Evolutionary conservation across 1,140 invertebrate species (phyloP), one percentile per base, ranked within the genome.

Genomic region (Drosophila prosaltans): DNA sequence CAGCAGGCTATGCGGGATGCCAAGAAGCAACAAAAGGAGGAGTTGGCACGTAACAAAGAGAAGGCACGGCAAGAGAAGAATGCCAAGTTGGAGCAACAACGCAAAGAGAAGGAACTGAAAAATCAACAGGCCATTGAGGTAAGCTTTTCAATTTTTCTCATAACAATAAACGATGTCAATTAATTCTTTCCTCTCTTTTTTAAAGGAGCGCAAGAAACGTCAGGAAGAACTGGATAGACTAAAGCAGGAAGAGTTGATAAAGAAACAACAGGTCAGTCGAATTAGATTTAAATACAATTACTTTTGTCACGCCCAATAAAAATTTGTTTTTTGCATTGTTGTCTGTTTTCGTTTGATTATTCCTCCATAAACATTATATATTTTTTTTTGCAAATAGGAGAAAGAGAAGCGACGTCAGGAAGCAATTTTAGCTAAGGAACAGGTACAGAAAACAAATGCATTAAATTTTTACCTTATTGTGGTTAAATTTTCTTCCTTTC

Each of bases 351-450:
- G 7, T 65, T 65, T 24, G 28, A 11, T 10, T 63, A 8, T 45
- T 43, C 6, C 45, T 45, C 30, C 40, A 30, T 55, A 30, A 3
- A 30, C 4, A 6, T 1, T 36, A 36, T 36, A 36, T 36, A 6
- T 68, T 85, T 82, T 78, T 81, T 72, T 86, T 69, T 86, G 92
- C 91, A 92, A 21, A 94, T 95, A 97, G 97, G 97, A 98, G 92
- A 95, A 96, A 92, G 97, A 98, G 93, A 93, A 97, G 89, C 97
- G 97, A 93, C 93, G 96, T 84, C 97, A 97, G 91, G 96, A 98
- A 92, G 95, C 96, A 69, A 95, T 97, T 40, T 94, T 97, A 88
- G 92, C 97, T 64, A 97, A 97, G 93, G 97, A 98, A 94, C 97
- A 98, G 96, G 97, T 98, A 94, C 80, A 74, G 39, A 60, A 67